Evolutionary conservation across 1,140 invertebrate species (phyloP).

Genomic region (Hypsibius dujardini): DNA sequence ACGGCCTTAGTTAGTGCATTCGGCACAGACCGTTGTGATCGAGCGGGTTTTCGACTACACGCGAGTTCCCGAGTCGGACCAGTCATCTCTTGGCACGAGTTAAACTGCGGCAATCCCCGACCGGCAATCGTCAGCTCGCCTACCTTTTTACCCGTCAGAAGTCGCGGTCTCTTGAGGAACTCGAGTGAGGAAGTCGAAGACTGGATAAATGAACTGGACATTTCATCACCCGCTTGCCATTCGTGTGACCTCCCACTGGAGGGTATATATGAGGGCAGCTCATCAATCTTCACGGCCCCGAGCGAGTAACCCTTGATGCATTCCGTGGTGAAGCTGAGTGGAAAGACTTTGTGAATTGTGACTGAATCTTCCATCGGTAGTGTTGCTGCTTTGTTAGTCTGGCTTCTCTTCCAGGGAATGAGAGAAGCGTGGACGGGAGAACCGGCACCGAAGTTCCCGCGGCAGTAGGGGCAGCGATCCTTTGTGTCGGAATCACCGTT

Average conservation of each 20-base stretch:
- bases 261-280: too few species aligned
- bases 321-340: not conserved
- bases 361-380: not conserved
- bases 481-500: not conserved
- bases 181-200: not conserved
- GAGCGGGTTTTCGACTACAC: not conserved
- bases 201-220: not conserved
- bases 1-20: not conserved
- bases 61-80: not conserved
- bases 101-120: not conserved
- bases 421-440: not conserved
- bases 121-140: not conserved
- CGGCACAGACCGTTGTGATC: not conserved
- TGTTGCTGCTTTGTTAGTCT: not conserved
- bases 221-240: not conserved
- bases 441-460: conserved; percentile 5
- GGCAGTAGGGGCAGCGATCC: conserved; percentile 7
- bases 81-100: not conserved
- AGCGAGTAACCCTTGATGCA: not conserved
- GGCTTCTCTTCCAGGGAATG: conserved; percentile 1
- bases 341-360: not conserved
- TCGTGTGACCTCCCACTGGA: too few species aligned
- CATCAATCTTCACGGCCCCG: too few species aligned
- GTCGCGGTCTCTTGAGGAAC: not conserved
- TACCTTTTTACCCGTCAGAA: not conserved